Conservation (phyloP, 2,113 vertebrate genomes). For the Grallaria varia region DNA sequence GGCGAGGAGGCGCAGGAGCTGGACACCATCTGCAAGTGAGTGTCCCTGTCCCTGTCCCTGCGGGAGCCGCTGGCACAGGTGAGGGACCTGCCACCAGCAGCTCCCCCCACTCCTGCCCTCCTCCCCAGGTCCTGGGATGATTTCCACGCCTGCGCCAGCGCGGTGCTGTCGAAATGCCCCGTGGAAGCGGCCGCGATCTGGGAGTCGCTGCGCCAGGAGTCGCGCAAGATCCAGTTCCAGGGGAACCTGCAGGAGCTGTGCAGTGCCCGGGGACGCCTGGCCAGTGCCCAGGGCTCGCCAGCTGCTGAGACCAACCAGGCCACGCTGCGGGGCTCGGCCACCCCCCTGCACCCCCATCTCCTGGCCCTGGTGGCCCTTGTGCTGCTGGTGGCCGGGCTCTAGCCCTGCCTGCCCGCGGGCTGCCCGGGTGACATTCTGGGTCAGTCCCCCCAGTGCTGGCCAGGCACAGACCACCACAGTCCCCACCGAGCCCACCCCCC, state of each 20-base stretch:
- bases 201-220: constrained; percentile 93
- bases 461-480: fast-evolving
- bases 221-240: constrained; percentile 91
- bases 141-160: constrained; percentile 88
- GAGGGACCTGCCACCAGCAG: not conserved
- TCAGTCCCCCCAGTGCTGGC: not conserved
- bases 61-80: not conserved
- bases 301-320: constrained; percentile 86
- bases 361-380: constrained; percentile 35
- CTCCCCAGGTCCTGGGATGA: constrained; percentile 89
- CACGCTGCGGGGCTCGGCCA: constrained; percentile 74
- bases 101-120: not conserved
- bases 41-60: not conserved
- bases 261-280: constrained; percentile 71
- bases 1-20: constrained; percentile 79
- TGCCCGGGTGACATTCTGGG: fast-evolving
- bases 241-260: constrained; percentile 95
- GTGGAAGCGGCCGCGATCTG: constrained; percentile 88
- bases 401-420: not conserved
- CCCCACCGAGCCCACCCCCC: not conserved
- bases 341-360: not conserved
- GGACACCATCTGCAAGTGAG: constrained; percentile 92
- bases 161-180: constrained; percentile 86
- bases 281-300: constrained; percentile 45
- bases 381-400: constrained; percentile 52